Evolutionary conservation across 2,888 invertebrate genomes (phyloP).

Genomic region (Pristionchus arcanus): DNA sequence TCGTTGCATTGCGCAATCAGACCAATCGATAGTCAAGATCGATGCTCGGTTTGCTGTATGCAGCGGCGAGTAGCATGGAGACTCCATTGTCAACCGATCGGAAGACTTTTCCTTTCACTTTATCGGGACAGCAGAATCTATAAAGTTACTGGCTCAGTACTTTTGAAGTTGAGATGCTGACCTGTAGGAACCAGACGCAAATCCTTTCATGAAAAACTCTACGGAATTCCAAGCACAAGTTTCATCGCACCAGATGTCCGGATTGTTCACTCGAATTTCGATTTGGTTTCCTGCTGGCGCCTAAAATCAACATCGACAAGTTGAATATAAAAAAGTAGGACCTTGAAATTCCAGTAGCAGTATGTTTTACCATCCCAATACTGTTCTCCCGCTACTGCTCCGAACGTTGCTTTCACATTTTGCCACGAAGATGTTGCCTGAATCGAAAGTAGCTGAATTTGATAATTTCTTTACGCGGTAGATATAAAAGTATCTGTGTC

Average conservation of each 20-base stretch:
- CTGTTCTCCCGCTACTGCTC: not conserved
- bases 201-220: constrained; percentile 32
- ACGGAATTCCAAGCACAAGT: not conserved
- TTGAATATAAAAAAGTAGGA: not conserved
- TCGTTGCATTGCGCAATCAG: not conserved
- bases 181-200: not conserved
- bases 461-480: no score
- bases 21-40: constrained; percentile 28
- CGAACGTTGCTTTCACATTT: not conserved
- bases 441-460: no score
- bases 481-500: not conserved
- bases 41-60: not conserved
- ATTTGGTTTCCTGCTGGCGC: not conserved
- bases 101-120: not conserved
- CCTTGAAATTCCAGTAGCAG: constrained; percentile 38
- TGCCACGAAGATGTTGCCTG: not conserved
- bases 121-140: constrained; percentile 2
- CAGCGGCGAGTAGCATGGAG: not conserved
- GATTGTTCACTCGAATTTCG: constrained; percentile 18
- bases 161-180: not conserved
- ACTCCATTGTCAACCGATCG: not conserved
- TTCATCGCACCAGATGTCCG: not conserved
- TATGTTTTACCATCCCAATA: not conserved
- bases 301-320: not conserved
- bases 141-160: not conserved